These are phyloP conservation scores for Heliangelus exortis DNA, from an alignment of 2,797 vertebrate species.

Conservation along the genomic window DNA sequence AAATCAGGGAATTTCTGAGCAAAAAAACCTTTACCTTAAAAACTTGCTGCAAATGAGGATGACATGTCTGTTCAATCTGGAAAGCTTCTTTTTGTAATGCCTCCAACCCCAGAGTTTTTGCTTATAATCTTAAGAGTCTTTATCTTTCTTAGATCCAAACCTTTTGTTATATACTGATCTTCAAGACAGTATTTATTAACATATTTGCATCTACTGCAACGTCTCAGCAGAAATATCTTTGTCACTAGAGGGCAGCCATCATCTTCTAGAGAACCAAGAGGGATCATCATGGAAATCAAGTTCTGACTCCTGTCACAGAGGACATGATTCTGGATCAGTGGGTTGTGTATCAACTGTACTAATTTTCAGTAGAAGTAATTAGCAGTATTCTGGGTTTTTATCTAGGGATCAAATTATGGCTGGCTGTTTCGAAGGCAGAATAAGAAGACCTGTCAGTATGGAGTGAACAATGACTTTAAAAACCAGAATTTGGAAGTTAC, in stretches of 20 bases:
- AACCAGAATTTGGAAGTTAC: neutral
- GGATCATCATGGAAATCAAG: conserved; percentile 1
- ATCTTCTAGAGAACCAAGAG: conserved; percentile 69
- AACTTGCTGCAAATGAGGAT: neutral
- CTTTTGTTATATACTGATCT: neutral
- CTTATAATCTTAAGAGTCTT: neutral
- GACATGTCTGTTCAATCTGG: neutral
- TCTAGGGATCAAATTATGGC: conserved; percentile 57
- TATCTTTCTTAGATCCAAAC: neutral
- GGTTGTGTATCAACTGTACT: conserved; percentile 66
- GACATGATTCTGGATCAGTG: conserved; percentile 68
- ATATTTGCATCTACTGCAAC: conserved; percentile 1
- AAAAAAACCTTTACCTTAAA: neutral
- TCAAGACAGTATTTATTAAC: conserved; percentile 26
- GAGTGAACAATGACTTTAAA: neutral
- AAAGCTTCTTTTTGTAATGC: neutral
- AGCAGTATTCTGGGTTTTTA: conserved; percentile 51
- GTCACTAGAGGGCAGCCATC: conserved; percentile 85
- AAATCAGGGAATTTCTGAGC: neutral
- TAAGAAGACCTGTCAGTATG: neutral
- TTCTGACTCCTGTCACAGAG: conserved; percentile 26
- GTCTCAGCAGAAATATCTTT: conserved; percentile 53
- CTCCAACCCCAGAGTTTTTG: neutral
- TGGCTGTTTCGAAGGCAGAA: conserved; percentile 40
- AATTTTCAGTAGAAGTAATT: conserved; percentile 71